These are phyloP conservation scores for Andrena camellia DNA, from an alignment of 2,888 invertebrate species.

Conservation along the genomic window DNA sequence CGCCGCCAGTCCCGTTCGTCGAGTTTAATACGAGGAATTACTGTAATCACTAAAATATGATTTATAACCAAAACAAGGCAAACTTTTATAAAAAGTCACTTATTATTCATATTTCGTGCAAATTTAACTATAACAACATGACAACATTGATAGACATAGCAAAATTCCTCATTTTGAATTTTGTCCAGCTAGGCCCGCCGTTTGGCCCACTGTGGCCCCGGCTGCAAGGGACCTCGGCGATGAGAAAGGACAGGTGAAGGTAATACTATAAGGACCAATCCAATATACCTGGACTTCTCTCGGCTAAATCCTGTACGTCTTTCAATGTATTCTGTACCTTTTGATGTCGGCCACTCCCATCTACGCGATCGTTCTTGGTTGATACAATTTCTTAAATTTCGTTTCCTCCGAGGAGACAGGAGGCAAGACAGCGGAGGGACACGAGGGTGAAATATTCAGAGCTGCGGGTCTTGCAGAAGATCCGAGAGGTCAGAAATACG, in stretches of 20 bases:
- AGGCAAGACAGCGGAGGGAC: background rate
- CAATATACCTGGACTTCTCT: slow-evolving; percentile 4
- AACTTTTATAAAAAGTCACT: no score
- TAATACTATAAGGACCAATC: background rate
- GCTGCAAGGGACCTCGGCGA: background rate
- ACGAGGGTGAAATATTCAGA: background rate
- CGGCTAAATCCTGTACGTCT: slow-evolving; percentile 11
- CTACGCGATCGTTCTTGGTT: background rate
- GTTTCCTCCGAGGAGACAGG: background rate
- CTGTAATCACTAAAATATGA: no score
- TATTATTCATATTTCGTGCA: no score
- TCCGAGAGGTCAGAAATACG: no score
- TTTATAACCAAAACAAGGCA: no score
- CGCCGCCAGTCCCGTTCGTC: no score
- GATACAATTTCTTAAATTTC: background rate
- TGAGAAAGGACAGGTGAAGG: background rate
- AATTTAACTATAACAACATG: no score
- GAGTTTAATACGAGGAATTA: no score
- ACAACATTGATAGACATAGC: no score
- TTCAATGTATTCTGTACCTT: slow-evolving; percentile 8
- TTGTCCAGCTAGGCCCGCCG: no score
- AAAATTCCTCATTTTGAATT: no score
- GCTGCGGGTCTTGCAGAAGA: background rate
- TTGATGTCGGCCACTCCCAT: background rate
- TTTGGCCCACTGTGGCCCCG: no score